Conservation (phyloP, 2,888 invertebrate species). For the Eupeodes latifasciatus region DNA sequence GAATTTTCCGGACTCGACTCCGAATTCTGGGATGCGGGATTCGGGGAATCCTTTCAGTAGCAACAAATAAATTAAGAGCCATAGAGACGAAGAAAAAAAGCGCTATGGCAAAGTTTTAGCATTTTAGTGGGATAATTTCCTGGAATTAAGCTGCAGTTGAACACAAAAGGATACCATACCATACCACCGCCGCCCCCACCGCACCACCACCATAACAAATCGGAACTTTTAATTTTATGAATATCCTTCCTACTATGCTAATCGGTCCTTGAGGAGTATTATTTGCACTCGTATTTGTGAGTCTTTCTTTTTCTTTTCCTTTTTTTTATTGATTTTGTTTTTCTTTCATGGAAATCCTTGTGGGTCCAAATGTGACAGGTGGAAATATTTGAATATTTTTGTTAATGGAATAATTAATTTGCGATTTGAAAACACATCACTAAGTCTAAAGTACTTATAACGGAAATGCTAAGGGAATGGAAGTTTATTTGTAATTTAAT, state of each 20-base stretch:
- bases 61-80: conserved; percentile 14
- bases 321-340: background rate
- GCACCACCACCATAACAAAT: background rate
- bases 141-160: background rate
- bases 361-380: conserved; percentile 4
- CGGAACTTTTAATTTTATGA: conserved; percentile 46
- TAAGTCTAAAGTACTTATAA: background rate
- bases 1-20: background rate
- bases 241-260: conserved; percentile 44
- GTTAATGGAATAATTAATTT: conserved; percentile 13
- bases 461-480: background rate
- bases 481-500: background rate
- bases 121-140: conserved; percentile 31
- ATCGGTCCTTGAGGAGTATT: conserved; percentile 38
- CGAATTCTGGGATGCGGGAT: background rate
- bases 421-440: background rate
- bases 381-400: conserved; percentile 13
- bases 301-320: background rate
- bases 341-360: conserved; percentile 2
- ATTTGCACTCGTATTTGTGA: conserved; percentile 16
- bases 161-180: conserved; percentile 19
- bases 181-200: no score
- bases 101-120: background rate
- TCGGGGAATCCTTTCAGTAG: background rate
- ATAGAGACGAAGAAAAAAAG: background rate